These are phyloP conservation scores for Listrodromus nycthemerus DNA, from an alignment of 2,888 invertebrate species.

Conservation along the genomic window DNA sequence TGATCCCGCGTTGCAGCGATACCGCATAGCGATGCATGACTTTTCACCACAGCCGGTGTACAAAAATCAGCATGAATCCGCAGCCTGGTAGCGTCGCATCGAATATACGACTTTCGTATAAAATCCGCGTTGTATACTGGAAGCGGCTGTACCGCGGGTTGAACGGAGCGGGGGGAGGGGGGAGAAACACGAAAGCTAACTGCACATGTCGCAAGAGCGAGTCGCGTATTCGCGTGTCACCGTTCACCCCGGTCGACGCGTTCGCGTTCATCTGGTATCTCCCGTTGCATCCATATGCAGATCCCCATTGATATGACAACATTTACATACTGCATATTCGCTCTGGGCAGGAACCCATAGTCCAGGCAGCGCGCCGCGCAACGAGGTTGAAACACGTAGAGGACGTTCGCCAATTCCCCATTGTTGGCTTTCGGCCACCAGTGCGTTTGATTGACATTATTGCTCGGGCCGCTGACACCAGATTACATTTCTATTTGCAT, in stretches of 20 bases:
- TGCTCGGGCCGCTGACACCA: conserved; percentile 84
- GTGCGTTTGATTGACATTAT: conserved; percentile 85
- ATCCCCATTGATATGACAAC: conserved; percentile 84
- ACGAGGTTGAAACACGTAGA: conserved; percentile 5
- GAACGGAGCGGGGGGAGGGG: conserved; percentile 45
- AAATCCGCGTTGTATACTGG: conserved; percentile 38
- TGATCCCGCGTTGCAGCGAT: background rate
- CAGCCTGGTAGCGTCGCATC: conserved; percentile 22
- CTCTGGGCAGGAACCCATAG: conserved; percentile 78
- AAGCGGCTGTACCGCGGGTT: conserved; percentile 28
- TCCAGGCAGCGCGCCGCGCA: conserved; percentile 39
- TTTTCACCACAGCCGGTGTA: conserved; percentile 47
- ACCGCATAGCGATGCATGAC: background rate
- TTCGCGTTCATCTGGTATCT: conserved; percentile 73
- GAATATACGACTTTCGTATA: conserved; percentile 36
- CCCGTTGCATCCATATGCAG: conserved; percentile 83
- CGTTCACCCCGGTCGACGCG: conserved; percentile 45
- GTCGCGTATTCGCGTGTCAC: conserved; percentile 55
- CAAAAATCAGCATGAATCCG: conserved; percentile 47
- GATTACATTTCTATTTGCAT: conserved; percentile 85
- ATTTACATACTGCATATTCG: conserved; percentile 85
- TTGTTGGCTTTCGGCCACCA: conserved; percentile 84
- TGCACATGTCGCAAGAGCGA: conserved; percentile 79
- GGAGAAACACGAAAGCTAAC: conserved; percentile 71
- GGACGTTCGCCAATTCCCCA: conserved; percentile 82